phyloP scores from a whole-genome alignment of 1,140 invertebrate species.

The Bombus breviceps region DNA sequence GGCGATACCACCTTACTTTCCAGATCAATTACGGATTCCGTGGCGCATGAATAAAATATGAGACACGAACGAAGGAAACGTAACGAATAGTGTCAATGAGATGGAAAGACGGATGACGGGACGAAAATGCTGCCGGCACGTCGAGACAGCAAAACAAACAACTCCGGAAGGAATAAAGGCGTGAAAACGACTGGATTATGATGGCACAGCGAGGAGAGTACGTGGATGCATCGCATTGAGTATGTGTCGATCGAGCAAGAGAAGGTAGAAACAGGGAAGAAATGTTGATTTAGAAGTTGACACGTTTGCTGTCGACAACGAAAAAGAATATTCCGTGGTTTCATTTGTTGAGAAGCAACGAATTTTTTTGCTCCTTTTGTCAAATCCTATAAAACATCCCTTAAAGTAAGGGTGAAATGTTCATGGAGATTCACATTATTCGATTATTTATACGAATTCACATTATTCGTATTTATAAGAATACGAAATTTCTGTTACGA shows the following conservation, averaged over 20 bases:
- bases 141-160: neutral
- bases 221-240: neutral
- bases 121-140: neutral
- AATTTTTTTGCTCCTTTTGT: neutral
- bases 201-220: neutral
- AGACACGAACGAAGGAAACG: conserved; percentile 19
- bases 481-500: neutral
- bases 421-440: too few species aligned
- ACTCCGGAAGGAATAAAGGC: conserved; percentile 11
- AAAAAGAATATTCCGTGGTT: neutral
- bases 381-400: neutral
- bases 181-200: conserved; percentile 3
- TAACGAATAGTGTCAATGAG: conserved; percentile 38
- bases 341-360: neutral
- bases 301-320: neutral
- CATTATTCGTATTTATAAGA: too few species aligned
- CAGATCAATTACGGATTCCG: conserved; percentile 19
- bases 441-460: too few species aligned
- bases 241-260: neutral
- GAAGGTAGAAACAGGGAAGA: too few species aligned
- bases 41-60: conserved; percentile 41
- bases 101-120: conserved; percentile 26
- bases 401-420: neutral
- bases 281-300: neutral
- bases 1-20: neutral